Percentiles rank a stretch among this genome's conserved stretches.
phyloP scores from a whole-genome alignment of 2,113 vertebrate genomes.

The Phoenicopterus ruber region DNA sequence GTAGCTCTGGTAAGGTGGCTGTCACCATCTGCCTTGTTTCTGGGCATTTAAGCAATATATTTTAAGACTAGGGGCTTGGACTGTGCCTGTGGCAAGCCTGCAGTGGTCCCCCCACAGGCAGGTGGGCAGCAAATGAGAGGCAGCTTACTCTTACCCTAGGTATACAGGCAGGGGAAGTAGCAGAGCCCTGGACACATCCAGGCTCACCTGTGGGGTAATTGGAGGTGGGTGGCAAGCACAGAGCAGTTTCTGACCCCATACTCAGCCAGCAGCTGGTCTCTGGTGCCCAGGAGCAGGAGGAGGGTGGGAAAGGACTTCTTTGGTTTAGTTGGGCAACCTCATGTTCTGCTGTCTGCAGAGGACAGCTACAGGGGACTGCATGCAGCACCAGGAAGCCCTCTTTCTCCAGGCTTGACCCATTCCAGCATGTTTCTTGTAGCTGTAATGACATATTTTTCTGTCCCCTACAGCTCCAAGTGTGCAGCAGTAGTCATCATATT shows the following conservation, averaged over 20 bases:
- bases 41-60: neutral
- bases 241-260: neutral
- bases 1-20: neutral
- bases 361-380: fast-evolving
- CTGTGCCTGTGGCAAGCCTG: neutral
- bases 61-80: neutral
- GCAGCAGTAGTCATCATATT: neutral
- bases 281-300: neutral
- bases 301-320: neutral
- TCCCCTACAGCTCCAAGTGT: neutral
- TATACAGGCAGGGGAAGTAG: neutral
- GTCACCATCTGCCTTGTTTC: neutral
- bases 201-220: fast-evolving
- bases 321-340: neutral
- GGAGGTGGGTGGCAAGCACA: neutral
- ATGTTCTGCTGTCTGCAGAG: neutral
- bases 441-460: neutral
- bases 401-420: neutral
- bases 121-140: neutral
- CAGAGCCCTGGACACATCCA: neutral
- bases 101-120: neutral
- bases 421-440: neutral
- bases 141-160: neutral
- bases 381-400: neutral
- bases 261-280: neutral